phyloP scores from a whole-genome alignment of 2,113 vertebrate genomes.

The Chaetodon auriga region DNA sequence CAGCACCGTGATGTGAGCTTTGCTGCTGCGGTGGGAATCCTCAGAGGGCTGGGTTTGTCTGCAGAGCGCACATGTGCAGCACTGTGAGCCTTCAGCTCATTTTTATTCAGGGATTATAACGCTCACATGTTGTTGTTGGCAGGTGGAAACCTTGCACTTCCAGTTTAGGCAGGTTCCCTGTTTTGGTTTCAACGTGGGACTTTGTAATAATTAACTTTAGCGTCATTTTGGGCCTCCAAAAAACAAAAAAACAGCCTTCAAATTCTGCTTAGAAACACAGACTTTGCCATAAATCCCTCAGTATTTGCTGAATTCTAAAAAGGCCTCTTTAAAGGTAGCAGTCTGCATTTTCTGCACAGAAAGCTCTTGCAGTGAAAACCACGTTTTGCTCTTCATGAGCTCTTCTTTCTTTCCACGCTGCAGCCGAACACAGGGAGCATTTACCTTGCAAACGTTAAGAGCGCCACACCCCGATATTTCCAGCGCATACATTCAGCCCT shows the following conservation, averaged over 20 bases:
- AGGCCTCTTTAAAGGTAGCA: neutral
- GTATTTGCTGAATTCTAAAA: neutral
- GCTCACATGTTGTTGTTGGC: neutral
- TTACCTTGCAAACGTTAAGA: slow-evolving; percentile 67
- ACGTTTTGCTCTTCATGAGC: neutral
- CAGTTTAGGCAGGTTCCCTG: slow-evolving; percentile 12
- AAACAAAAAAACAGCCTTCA: neutral
- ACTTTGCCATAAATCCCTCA: neutral
- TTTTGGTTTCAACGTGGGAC: neutral
- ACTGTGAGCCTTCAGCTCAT: neutral
- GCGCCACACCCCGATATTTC: slow-evolving; percentile 68
- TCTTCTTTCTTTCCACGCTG: no score
- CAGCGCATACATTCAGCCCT: slow-evolving; percentile 13
- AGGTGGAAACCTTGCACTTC: slow-evolving; percentile 24
- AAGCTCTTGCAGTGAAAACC: neutral
- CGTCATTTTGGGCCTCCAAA: neutral
- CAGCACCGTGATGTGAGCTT: slow-evolving; percentile 62
- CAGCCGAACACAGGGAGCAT: slow-evolving; percentile 50
- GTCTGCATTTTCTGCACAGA: neutral
- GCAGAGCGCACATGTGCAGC: slow-evolving; percentile 12
- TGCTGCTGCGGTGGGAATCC: slow-evolving; percentile 32
- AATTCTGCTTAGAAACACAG: neutral
- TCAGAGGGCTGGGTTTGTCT: slow-evolving; percentile 3
- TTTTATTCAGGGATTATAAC: neutral
- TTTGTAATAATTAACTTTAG: neutral